These are phyloP conservation scores for Paraplagusia blochii DNA, from an alignment of 2,113 vertebrate species.

Conservation along the genomic window DNA sequence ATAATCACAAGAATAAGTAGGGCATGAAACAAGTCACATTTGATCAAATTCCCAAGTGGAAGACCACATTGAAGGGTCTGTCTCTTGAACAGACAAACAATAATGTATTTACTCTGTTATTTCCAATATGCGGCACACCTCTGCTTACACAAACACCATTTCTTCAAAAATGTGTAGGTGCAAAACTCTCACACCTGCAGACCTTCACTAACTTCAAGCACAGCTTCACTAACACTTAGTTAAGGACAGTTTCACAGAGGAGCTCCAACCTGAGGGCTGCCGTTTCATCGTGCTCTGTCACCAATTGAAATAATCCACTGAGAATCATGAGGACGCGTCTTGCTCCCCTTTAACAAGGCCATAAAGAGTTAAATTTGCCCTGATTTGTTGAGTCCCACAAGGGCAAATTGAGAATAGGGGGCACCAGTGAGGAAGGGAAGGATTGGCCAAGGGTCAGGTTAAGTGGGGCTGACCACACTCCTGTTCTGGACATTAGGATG, in stretches of 20 bases:
- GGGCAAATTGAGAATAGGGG: conserved; percentile 79
- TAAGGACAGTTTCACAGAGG: conserved; percentile 46
- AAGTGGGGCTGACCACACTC: conserved; percentile 78
- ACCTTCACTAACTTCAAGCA: too few species aligned
- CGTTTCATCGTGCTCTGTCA: conserved; percentile 29
- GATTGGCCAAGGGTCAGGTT: conserved; percentile 73
- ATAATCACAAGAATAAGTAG: conserved; percentile 7
- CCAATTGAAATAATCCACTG: conserved; percentile 57
- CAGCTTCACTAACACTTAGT: conserved; percentile 19
- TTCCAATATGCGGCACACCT: conserved; percentile 9
- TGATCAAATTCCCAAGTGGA: too few species aligned
- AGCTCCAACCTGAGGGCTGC: conserved; percentile 49
- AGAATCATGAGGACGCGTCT: conserved; percentile 69
- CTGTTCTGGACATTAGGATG: conserved; percentile 83
- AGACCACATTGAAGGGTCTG: too few species aligned
- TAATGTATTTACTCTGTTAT: conserved; percentile 5
- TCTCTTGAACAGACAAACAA: background rate
- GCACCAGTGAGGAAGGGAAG: conserved; percentile 40
- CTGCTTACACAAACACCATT: conserved; percentile 4
- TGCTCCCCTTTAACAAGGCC: conserved; percentile 67
- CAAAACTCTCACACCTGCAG: too few species aligned
- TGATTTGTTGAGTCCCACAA: conserved; percentile 78
- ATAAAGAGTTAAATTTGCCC: conserved; percentile 83
- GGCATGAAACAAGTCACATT: too few species aligned
- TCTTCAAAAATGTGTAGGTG: background rate